Conservation (phyloP, 2,797 vertebrate species). For the Strix occidentalis region DNA sequence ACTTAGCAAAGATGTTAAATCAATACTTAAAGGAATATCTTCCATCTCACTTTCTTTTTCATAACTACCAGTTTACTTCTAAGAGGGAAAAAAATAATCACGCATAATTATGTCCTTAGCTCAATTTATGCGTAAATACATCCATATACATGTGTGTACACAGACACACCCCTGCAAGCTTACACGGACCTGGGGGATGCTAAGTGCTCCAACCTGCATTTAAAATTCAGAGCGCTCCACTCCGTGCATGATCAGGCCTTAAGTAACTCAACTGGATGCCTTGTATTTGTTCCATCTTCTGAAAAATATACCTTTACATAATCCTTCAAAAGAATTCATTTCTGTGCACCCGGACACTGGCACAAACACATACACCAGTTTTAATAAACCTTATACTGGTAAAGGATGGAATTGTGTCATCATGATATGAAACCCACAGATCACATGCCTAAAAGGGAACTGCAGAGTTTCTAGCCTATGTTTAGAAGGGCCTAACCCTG, state of each 20-base stretch:
- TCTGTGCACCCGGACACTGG: rapidly evolving
- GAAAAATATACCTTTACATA: background rate
- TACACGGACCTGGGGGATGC: background rate
- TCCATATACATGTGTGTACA: background rate
- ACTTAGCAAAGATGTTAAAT: background rate
- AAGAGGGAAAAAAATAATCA: background rate
- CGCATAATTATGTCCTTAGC: background rate
- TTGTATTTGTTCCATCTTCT: background rate
- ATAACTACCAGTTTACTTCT: background rate
- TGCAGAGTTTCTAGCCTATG: background rate
- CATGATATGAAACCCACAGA: background rate
- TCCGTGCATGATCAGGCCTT: background rate
- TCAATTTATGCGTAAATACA: background rate
- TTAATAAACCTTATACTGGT: background rate
- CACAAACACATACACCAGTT: background rate
- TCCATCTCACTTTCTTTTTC: background rate
- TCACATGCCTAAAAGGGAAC: background rate
- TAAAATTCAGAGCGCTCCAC: background rate
- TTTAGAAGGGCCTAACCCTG: background rate
- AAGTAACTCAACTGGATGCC: background rate
- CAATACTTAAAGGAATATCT: background rate
- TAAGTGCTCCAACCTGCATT: background rate
- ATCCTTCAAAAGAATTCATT: background rate
- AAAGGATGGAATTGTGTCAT: background rate
- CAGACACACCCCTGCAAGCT: background rate